Evolutionary conservation across 1,140 invertebrate species (phyloP).

Genomic region (Zaprionus capensis): DNA sequence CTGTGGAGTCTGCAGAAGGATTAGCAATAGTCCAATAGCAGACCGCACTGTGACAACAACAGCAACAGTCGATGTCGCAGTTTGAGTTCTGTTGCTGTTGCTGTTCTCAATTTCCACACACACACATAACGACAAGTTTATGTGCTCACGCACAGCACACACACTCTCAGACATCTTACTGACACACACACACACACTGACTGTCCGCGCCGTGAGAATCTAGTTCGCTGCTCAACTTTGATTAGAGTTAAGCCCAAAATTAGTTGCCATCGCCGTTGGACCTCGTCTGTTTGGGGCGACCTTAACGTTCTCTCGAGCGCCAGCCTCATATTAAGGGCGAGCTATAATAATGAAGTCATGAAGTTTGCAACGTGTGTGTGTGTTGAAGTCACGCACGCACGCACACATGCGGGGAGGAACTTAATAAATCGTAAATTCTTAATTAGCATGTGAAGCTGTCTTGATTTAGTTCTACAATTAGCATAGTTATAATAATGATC

Average conservation of each 20-base stretch:
- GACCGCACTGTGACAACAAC: constrained; percentile 23
- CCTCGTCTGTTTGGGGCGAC: constrained; percentile 38
- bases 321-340: background rate
- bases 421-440: constrained; percentile 36
- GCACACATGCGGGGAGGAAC: constrained; percentile 1
- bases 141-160: constrained; percentile 24
- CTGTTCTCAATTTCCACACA: constrained; percentile 1
- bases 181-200: background rate
- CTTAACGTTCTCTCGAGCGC: background rate
- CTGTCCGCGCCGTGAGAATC: constrained; percentile 52
- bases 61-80: background rate
- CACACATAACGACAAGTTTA: background rate
- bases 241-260: constrained; percentile 79
- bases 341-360: constrained; percentile 47
- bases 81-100: background rate
- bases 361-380: constrained; percentile 19
- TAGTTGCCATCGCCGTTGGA: constrained; percentile 63
- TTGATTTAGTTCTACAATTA: constrained; percentile 38
- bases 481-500: constrained; percentile 22
- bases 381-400: background rate
- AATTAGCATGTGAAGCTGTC: constrained; percentile 38
- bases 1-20: constrained; percentile 29
- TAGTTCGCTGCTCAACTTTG: constrained; percentile 66
- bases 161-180: background rate
- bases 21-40: constrained; percentile 30